A percentile compares a stretch with the other conserved stretches of the same genome.
phyloP scores from a whole-genome alignment of 2,888 invertebrate species.

The Ferdinandea cuprea region DNA sequence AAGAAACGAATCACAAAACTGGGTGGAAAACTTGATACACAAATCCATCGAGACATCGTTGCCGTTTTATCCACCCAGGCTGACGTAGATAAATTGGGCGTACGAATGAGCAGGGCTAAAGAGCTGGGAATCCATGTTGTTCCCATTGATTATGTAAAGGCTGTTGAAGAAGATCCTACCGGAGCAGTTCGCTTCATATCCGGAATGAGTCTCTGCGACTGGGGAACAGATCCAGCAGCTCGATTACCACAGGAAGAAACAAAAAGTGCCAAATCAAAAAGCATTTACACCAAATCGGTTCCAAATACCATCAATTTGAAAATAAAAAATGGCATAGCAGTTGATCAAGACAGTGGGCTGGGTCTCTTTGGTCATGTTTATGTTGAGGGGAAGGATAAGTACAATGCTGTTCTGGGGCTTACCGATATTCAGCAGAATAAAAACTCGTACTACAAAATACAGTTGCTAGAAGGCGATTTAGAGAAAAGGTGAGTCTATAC shows the following conservation, averaged over 20 bases:
- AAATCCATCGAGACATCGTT: constrained; percentile 86
- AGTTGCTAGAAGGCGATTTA: constrained; percentile 93
- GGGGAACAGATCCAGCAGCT: constrained; percentile 89
- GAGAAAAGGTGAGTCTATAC: no score
- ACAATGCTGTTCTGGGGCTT: constrained; percentile 91
- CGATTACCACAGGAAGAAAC: constrained; percentile 84
- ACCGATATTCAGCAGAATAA: constrained; percentile 94
- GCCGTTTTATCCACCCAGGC: constrained; percentile 89
- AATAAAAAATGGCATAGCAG: constrained; percentile 92
- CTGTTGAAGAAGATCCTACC: constrained; percentile 85
- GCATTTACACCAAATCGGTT: constrained; percentile 85
- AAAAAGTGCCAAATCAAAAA: constrained; percentile 86
- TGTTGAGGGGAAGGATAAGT: constrained; percentile 85
- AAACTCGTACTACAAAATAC: constrained; percentile 98
- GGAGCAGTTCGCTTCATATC: constrained; percentile 87
- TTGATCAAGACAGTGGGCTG: constrained; percentile 95
- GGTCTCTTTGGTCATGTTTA: constrained; percentile 92
- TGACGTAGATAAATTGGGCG: constrained; percentile 87
- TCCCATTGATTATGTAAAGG: constrained; percentile 89
- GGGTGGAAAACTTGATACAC: constrained; percentile 89
- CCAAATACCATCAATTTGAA: constrained; percentile 87
- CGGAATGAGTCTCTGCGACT: constrained; percentile 89
- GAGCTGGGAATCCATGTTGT: constrained; percentile 91
- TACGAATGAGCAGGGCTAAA: constrained; percentile 87
- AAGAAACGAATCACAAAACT: constrained; percentile 88